Percentiles rank a stretch among this genome's conserved stretches.
These are phyloP conservation scores for Eumerus sabulonum DNA, from an alignment of 2,888 invertebrate species.

Conservation along the genomic window DNA sequence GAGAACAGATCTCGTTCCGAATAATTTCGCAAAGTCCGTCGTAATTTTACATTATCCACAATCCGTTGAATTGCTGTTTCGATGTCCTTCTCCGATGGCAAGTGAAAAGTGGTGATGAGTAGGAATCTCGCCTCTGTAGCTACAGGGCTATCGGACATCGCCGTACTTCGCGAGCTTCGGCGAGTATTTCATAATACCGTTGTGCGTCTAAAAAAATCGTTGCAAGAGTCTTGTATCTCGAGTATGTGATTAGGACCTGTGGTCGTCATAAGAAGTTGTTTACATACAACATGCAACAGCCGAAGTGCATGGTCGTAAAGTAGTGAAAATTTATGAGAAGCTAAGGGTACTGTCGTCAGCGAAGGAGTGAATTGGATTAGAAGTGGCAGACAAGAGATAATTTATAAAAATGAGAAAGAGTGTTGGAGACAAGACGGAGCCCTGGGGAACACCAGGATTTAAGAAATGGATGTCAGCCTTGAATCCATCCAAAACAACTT, in stretches of 20 bases:
- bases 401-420: no score
- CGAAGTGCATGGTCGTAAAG: no score
- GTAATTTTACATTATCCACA: constrained; percentile 32
- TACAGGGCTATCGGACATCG: constrained; percentile 7
- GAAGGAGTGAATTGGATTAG: no score
- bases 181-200: constrained; percentile 21
- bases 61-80: constrained; percentile 42
- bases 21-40: no score
- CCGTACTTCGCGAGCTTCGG: constrained; percentile 28
- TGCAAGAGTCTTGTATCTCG: constrained; percentile 51
- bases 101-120: constrained; percentile 33
- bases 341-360: no score
- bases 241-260: constrained; percentile 51
- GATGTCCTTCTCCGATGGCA: constrained; percentile 23
- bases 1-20: constrained; percentile 36
- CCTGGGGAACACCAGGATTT: no score
- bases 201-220: constrained; percentile 45
- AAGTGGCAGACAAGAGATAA: no score
- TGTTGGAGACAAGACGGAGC: no score
- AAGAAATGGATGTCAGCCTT: no score
- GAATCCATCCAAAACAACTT: no score
- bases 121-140: constrained; percentile 39
- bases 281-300: no score
- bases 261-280: constrained; percentile 42
- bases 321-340: no score